Evolutionary conservation across 1,140 invertebrate species (phyloP).

Genomic region (Brachionus paranguensis): DNA sequence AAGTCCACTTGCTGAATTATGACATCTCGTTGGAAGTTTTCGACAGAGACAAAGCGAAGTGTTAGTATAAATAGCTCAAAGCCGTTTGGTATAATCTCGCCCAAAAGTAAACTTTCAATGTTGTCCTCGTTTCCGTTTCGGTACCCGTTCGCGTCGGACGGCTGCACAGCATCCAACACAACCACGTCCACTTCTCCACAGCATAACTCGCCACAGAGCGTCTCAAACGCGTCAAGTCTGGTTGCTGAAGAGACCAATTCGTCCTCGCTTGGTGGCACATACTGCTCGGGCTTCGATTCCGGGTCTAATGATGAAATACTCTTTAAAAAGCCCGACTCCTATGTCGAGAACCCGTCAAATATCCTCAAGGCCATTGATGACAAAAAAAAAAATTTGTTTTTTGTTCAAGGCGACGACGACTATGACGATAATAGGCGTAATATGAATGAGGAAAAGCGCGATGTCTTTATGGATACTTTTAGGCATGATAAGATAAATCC

Average conservation of each 20-base stretch:
- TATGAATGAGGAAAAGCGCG: neutral
- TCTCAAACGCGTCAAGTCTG: neutral
- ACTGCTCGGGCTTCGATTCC: neutral
- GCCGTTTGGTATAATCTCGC: neutral
- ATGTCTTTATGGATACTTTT: neutral
- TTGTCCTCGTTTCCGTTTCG: slow-evolving; percentile 10
- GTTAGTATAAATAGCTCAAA: neutral
- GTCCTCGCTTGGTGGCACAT: neutral
- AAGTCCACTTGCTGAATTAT: neutral
- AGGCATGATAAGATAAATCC: neutral
- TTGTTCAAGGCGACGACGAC: slow-evolving; percentile 1
- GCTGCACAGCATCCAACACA: neutral
- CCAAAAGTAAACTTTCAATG: neutral
- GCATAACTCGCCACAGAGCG: neutral
- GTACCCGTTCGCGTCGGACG: slow-evolving; percentile 22
- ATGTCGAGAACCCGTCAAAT: neutral
- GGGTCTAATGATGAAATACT: neutral
- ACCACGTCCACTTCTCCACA: neutral
- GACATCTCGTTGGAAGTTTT: slow-evolving; percentile 2
- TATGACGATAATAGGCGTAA: neutral
- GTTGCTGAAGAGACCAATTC: neutral
- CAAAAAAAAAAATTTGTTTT: slow-evolving; percentile 21
- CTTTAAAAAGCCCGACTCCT: neutral
- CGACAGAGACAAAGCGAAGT: neutral
- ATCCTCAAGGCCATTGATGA: neutral